phyloP scores from a whole-genome alignment of 1,140 invertebrate genomes.

The Trichonephila clavata region DNA sequence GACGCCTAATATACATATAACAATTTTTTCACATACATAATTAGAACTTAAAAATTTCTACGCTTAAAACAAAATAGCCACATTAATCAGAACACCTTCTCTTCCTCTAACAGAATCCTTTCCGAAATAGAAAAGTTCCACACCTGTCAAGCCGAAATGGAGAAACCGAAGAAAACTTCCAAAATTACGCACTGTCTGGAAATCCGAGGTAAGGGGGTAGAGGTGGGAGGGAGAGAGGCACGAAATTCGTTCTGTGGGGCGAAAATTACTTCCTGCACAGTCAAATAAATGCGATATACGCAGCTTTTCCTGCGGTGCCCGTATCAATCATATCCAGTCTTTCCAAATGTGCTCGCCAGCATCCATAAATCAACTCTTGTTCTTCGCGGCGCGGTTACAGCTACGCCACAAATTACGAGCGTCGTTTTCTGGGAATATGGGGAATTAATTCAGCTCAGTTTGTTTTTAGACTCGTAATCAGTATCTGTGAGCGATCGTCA shows the following conservation, averaged over 20 bases:
- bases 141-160: too few relatives aligned
- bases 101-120: too few relatives aligned
- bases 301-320: conserved; percentile 33
- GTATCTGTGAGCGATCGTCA: not conserved
- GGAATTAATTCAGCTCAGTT: not conserved
- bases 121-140: too few relatives aligned
- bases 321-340: conserved; percentile 47
- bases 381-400: not conserved
- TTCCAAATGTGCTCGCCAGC: not conserved
- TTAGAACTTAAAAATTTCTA: too few relatives aligned
- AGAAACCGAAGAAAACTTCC: not conserved
- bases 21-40: too few relatives aligned
- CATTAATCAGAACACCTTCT: too few relatives aligned
- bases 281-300: conserved; percentile 67
- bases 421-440: not conserved
- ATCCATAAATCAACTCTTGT: conserved; percentile 60
- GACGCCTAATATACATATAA: too few relatives aligned
- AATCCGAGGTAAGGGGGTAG: not conserved
- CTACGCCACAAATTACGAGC: conserved; percentile 27
- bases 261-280: conserved; percentile 71
- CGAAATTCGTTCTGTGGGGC: conserved; percentile 28
- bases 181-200: not conserved
- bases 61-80: too few relatives aligned
- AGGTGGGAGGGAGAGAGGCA: not conserved
- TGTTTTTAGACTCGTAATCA: not conserved